These are phyloP conservation scores for Rhyzopertha dominica DNA, from an alignment of 1,140 invertebrate genomes.

Conservation along the genomic window DNA sequence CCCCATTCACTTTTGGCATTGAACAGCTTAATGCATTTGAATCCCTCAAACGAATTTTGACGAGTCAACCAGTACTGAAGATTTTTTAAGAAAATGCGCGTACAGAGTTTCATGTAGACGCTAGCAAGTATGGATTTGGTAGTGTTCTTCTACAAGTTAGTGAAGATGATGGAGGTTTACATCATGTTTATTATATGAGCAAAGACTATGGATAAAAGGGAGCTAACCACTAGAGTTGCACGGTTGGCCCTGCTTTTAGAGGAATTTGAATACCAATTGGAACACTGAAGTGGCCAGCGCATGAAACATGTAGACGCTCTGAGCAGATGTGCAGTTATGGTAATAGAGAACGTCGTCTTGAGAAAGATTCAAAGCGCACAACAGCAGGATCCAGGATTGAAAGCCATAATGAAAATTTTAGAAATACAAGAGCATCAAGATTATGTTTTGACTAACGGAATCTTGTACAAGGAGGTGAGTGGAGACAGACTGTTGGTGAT, in stretches of 20 bases:
- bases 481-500: constrained; percentile 22
- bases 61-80: constrained; percentile 35
- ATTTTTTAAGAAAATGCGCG: constrained; percentile 34
- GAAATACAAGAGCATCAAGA: constrained; percentile 22
- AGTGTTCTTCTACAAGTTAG: constrained; percentile 37
- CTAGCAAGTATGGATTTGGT: constrained; percentile 32
- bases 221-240: constrained; percentile 34
- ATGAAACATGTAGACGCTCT: constrained; percentile 48
- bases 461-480: constrained; percentile 22
- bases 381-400: constrained; percentile 22
- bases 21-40: constrained; percentile 23
- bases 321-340: constrained; percentile 38
- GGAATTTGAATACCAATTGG: constrained; percentile 38
- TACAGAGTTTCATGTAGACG: constrained; percentile 32
- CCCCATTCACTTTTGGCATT: constrained; percentile 14
- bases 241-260: constrained; percentile 39
- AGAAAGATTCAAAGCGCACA: constrained; percentile 18
- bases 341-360: constrained; percentile 17
- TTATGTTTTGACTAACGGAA: constrained; percentile 23
- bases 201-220: constrained; percentile 32
- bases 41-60: constrained; percentile 15
- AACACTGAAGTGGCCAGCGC: constrained; percentile 35
- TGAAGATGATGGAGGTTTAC: constrained; percentile 41
- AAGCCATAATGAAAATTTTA: constrained; percentile 25
- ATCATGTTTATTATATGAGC: constrained; percentile 45